Percentiles rank a stretch among this genome's conserved stretches.
Evolutionary conservation across 2,113 vertebrate species (phyloP).

Genomic region (Pimephales promelas): DNA sequence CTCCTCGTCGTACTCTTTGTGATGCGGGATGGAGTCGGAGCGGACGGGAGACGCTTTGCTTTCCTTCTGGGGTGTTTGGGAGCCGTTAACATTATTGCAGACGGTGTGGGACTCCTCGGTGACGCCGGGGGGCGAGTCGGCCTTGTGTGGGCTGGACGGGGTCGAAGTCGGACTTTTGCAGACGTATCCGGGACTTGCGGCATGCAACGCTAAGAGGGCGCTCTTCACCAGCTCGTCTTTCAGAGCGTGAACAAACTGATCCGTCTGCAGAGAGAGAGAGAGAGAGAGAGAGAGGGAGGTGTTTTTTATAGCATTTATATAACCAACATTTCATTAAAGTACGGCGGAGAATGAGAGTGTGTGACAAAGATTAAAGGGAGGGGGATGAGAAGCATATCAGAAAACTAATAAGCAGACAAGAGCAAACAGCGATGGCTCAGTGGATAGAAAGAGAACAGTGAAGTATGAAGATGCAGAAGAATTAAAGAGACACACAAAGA

Average conservation of each 20-base stretch:
- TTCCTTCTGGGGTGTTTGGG: constrained; percentile 52
- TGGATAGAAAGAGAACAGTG: not conserved
- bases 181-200: constrained; percentile 86
- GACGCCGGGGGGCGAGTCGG: constrained; percentile 40
- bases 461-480: not conserved
- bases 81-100: constrained; percentile 71
- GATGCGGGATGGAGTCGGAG: constrained; percentile 86
- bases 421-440: not conserved
- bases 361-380: constrained; percentile 16
- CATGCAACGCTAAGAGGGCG: constrained; percentile 90
- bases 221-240: constrained; percentile 96
- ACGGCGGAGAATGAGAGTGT: not conserved
- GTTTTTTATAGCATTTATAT: constrained; percentile 18
- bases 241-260: constrained; percentile 92
- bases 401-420: constrained; percentile 57
- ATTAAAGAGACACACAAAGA: constrained; percentile 50
- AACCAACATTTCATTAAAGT: not conserved
- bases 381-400: not conserved
- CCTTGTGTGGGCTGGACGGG: constrained; percentile 19
- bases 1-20: constrained; percentile 94
- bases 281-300: constrained; percentile 33
- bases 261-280: constrained; percentile 78
- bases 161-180: constrained; percentile 73
- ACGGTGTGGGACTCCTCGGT: constrained; percentile 29
- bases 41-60: constrained; percentile 63